These are phyloP conservation scores for Mythimna ferrago DNA, from an alignment of 2,888 invertebrate species.

Conservation along the genomic window DNA sequence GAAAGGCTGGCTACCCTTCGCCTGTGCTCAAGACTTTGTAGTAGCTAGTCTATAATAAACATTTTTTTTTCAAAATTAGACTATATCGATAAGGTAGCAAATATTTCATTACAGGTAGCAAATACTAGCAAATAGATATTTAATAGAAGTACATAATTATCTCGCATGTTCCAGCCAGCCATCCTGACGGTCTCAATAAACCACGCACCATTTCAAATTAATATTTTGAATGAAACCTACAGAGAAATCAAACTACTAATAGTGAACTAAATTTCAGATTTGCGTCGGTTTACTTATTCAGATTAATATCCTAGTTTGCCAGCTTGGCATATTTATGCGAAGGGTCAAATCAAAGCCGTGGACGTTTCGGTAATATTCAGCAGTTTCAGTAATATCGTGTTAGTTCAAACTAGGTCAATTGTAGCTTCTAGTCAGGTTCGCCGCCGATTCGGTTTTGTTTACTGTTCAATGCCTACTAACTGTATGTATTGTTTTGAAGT, in stretches of 20 bases:
- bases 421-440: not conserved
- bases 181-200: too few relatives aligned
- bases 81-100: too few relatives aligned
- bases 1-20: too few relatives aligned
- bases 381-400: slow-evolving; percentile 28
- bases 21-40: too few relatives aligned
- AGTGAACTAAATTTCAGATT: slow-evolving; percentile 27
- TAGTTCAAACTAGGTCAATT: slow-evolving; percentile 25
- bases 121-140: too few relatives aligned
- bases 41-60: too few relatives aligned
- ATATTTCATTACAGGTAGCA: too few relatives aligned
- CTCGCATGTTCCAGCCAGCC: too few relatives aligned
- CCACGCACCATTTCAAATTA: not conserved
- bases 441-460: slow-evolving; percentile 1
- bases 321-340: slow-evolving; percentile 29
- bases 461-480: not conserved
- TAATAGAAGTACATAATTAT: too few relatives aligned
- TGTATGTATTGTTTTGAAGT: not conserved
- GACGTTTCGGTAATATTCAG: slow-evolving; percentile 17
- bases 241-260: slow-evolving; percentile 15
- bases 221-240: slow-evolving; percentile 8
- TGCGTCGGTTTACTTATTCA: slow-evolving; percentile 34
- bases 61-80: too few relatives aligned
- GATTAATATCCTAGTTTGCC: slow-evolving; percentile 25
- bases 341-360: slow-evolving; percentile 39